Base-by-base conservation (phyloP, 2,888 invertebrate genomes). In the Xestia xanthographa region DNA sequence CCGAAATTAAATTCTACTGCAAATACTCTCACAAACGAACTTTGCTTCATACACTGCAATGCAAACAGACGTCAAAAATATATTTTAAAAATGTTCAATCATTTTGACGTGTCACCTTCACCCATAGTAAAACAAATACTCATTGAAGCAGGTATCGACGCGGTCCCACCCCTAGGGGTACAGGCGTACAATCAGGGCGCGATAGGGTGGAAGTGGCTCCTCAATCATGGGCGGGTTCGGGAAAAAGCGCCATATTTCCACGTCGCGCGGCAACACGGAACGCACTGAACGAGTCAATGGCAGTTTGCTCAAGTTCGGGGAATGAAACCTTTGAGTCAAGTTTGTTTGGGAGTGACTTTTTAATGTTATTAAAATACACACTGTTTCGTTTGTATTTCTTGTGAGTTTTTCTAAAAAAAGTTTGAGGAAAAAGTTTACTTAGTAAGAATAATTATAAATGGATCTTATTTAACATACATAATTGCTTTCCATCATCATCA, bases 121-220 rank as follows among this genome's bases (percentile, higher is more conserved):
- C 6, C 14, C 34, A 68, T 29, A 53, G 0, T 60, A 68, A 72
- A 78, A 72, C 60, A 76, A 80, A 77, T 71, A 77, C 38, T 41
- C 11, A 56, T 34, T 34, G 11, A 70, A 45, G 65, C 50, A 68
- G 38, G 48, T 62, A 82, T 84, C 86, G 86, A 85, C 45, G 12
- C 5, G 5, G 14, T 43, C 76, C 8, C 86, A 56, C 38, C 86
- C 67, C 78, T 83, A 85, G n/a, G 26, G 71, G 48, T 4, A 67
- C 58, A 22, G 26, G 66, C 58, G 58, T 67, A 79, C 80, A 79
- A 75, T 85, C 81, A 81, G 86, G 75, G 73, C 74, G 72, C 83
- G 83, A 81, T 81, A 80, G 84, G 88, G 86, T 87, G 78, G 56
- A 82, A 81, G 84, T 75, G 84, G 84, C 79, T 77, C 82, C 86